Evolutionary conservation across 2,888 invertebrate species (phyloP).

Genomic region (Agonopterix heracliana): DNA sequence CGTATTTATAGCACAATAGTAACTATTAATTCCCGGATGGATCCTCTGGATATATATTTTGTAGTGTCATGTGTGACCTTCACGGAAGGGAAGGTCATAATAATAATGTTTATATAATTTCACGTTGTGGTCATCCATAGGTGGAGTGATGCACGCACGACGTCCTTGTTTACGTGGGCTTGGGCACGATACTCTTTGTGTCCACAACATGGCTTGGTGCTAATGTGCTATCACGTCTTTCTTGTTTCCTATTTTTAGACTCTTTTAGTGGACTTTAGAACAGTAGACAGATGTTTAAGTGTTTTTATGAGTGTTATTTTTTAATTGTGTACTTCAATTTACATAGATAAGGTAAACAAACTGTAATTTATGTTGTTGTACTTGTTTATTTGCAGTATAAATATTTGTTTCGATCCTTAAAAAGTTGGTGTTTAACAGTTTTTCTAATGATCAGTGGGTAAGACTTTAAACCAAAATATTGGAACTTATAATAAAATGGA

Average conservation of each 20-base stretch:
- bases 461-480: too few relatives aligned
- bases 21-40: conserved; percentile 14
- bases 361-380: too few relatives aligned
- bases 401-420: too few relatives aligned
- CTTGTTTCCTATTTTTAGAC: conserved; percentile 41
- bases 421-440: too few relatives aligned
- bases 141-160: conserved; percentile 28
- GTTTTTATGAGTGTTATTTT: too few relatives aligned
- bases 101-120: conserved; percentile 54
- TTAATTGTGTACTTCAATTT: too few relatives aligned
- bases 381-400: too few relatives aligned
- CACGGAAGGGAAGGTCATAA: conserved; percentile 54
- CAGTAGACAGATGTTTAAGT: neutral
- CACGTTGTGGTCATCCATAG: conserved; percentile 24
- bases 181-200: conserved; percentile 16
- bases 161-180: conserved; percentile 34
- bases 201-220: conserved; percentile 28
- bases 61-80: conserved; percentile 44
- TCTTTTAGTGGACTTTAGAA: conserved; percentile 30
- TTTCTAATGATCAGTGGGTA: too few relatives aligned
- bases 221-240: conserved; percentile 32
- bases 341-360: too few relatives aligned
- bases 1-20: conserved; percentile 22
- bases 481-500: too few relatives aligned
- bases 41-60: conserved; percentile 18